Base-by-base conservation (phyloP, 1,140 invertebrate species). In the Bombus breviceps region DNA sequence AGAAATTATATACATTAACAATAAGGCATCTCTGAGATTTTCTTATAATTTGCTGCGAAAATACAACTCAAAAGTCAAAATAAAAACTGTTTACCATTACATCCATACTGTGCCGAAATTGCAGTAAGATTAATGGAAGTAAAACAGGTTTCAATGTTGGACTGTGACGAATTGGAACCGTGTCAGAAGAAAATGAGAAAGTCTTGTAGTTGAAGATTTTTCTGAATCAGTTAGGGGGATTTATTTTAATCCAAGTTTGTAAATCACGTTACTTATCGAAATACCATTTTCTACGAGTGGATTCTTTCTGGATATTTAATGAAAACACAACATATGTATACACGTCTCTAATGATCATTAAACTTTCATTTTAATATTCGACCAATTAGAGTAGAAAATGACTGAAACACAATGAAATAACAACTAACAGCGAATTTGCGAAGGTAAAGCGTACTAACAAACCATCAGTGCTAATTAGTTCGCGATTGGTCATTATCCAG, bases 381-480 rank as follows among this genome's bases (percentile, higher is more conserved):
- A 12, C 28, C 34, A 57, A 69, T 83, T 77, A 68, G 18, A 12
- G n/a, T 39, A 34, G 81, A 25, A 83, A 68, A 68, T 77, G 41
- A 37, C 28, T 22, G 18, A 15, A 18, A 37, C 43, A 34, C 41
- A 64, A 78, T 47, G 13, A 32, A 53, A 22, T 15, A 53, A 69
- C n/a, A n/a, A 28, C 6, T 25, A 64, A 77, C 69, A 59, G n/a
- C n/a, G 12, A 41, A 76, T 83, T 68, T 53, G 47, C 18, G 6
- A 53, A 22, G 47, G 8, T 53, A 73, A 43, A 25, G 22, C 15
- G 37, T 12, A 62, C 43, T n/a, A 81, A 81, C 68, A 22, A 81
- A 73, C 69, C 79, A 43, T 32, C 28, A 3, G 3, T n/a, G 47
- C 76, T 69, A 83, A 82, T 74, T n/a, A 82, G 41, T 15, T 34